Evolutionary conservation across 1,140 invertebrate genomes (phyloP).

Genomic region (Diabrotica undecimpunctata): DNA sequence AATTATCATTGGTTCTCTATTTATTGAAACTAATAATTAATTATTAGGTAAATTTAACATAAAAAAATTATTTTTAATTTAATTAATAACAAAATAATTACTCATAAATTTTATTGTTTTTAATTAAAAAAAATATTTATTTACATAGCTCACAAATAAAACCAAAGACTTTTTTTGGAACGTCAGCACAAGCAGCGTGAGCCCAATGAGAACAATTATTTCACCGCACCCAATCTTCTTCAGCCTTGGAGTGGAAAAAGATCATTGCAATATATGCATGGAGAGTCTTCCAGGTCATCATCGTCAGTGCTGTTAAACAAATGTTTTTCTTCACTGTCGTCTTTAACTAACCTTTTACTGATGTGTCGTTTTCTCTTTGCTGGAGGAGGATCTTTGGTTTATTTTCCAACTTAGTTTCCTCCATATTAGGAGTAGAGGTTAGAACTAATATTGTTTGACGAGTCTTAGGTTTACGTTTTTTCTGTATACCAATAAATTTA

Average conservation of each 20-base stretch:
- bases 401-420: conserved; percentile 8
- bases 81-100: background rate
- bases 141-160: background rate
- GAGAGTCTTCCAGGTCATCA: conserved; percentile 4
- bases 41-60: background rate
- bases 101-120: background rate
- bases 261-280: background rate
- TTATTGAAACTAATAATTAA: background rate
- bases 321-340: conserved; percentile 4
- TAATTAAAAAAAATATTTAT: background rate
- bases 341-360: background rate
- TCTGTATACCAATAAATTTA: background rate
- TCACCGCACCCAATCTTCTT: background rate
- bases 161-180: no score
- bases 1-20: background rate
- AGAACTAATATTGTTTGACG: background rate
- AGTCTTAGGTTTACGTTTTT: background rate
- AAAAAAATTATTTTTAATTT: background rate
- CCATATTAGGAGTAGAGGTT: background rate
- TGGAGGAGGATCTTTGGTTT: background rate
- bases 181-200: no score
- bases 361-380: background rate
- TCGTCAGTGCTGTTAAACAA: background rate
- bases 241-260: background rate
- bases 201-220: background rate